These are phyloP conservation scores for Odontamblyopus lacepedii DNA, from an alignment of 2,797 vertebrate genomes.

Conservation along the genomic window DNA sequence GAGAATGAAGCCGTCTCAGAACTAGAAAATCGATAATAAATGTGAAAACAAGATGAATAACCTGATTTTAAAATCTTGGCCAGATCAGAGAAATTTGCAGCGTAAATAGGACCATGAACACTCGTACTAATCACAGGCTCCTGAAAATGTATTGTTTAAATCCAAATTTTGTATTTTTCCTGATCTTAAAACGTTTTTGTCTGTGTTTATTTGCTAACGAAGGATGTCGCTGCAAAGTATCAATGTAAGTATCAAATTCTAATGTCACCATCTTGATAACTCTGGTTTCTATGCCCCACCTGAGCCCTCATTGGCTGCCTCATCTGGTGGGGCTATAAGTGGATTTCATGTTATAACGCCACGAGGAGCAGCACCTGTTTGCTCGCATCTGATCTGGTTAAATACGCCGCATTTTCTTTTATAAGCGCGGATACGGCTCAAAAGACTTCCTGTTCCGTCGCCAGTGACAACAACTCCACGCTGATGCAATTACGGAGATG, in stretches of 20 bases:
- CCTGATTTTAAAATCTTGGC: no score
- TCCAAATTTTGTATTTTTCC: no score
- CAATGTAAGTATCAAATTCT: not conserved
- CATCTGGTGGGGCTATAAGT: not conserved
- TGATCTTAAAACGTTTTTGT: no score
- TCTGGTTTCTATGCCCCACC: not conserved
- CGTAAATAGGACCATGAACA: no score
- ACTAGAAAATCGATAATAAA: no score
- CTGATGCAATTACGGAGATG: not conserved
- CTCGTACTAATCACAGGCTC: no score
- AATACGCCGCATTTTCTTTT: not conserved
- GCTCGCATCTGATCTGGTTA: not conserved
- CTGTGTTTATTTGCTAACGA: no score
- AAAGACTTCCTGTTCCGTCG: not conserved
- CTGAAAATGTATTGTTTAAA: no score
- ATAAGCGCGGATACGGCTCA: not conserved
- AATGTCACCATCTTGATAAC: not conserved
- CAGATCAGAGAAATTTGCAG: no score
- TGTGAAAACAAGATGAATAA: no score
- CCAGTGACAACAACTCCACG: not conserved
- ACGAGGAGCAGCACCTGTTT: constrained; percentile 1
- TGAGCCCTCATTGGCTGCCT: not conserved
- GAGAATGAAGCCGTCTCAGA: no score
- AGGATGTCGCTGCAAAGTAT: no score
- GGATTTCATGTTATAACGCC: not conserved